Evolutionary conservation across 2,888 invertebrate genomes (phyloP).

Genomic region (Papilio protenor): DNA sequence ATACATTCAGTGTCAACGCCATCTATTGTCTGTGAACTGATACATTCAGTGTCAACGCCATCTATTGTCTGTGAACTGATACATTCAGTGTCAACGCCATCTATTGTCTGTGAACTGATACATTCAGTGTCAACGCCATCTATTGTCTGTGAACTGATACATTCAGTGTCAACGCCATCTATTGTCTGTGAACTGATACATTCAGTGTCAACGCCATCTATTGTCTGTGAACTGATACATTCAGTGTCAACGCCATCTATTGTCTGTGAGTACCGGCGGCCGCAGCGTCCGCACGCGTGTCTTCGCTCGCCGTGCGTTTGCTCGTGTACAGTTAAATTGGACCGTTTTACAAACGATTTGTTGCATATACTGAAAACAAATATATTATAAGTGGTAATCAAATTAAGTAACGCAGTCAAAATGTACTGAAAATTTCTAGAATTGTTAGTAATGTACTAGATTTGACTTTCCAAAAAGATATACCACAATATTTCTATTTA

Average conservation of each 20-base stretch:
- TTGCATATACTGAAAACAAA: conserved; percentile 56
- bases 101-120: too few species aligned
- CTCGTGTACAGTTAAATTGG: conserved; percentile 78
- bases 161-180: too few species aligned
- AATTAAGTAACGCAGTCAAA: not conserved
- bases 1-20: too few species aligned
- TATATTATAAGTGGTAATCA: not conserved
- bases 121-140: not conserved
- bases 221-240: not conserved
- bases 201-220: not conserved
- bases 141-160: not conserved
- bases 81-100: too few species aligned
- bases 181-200: too few species aligned
- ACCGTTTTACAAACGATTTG: conserved; percentile 81
- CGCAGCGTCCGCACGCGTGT: conserved; percentile 76
- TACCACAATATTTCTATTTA: too few species aligned
- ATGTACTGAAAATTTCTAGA: too few species aligned
- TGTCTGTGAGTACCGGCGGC: conserved; percentile 70
- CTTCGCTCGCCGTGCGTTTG: conserved; percentile 79
- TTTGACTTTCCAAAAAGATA: too few species aligned
- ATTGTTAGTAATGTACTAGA: too few species aligned
- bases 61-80: not conserved
- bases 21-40: too few species aligned
- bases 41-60: not conserved
- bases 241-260: too few species aligned